Conservation (phyloP, 2,797 vertebrate genomes). For the Anableps anableps region DNA sequence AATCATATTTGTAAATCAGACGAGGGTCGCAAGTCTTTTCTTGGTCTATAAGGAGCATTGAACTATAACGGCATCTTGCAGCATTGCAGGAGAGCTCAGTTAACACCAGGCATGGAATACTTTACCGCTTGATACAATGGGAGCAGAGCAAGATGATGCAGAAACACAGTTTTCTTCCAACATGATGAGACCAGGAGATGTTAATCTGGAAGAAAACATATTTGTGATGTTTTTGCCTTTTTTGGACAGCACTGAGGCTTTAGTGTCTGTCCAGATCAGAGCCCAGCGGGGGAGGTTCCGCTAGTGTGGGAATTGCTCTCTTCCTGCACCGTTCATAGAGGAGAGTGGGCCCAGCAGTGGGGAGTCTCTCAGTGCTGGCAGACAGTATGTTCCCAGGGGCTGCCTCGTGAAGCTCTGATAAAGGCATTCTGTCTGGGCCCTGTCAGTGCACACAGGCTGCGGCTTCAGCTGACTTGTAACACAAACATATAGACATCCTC, state of each 20-base stretch:
- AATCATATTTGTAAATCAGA: background rate
- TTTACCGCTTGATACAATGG: conserved; percentile 17
- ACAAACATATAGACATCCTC: conserved; percentile 83
- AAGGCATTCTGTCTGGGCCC: conserved; percentile 79
- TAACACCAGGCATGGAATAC: conserved; percentile 56
- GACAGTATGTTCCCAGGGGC: conserved; percentile 78
- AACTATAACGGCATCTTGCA: conserved; percentile 7
- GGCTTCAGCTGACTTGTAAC: conserved; percentile 77
- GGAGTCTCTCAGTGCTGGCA: conserved; percentile 76
- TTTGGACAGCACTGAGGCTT: conserved; percentile 69
- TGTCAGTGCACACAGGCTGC: conserved; percentile 73
- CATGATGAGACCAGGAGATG: conserved; percentile 55
- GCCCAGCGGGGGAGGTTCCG: conserved; percentile 67
- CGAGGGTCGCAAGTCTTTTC: conserved; percentile 33
- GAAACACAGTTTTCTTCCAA: conserved; percentile 34
- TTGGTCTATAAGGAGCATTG: conserved; percentile 43
- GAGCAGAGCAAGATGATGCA: conserved; percentile 22
- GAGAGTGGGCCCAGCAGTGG: conserved; percentile 75
- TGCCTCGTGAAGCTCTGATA: conserved; percentile 73
- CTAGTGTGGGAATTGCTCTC: conserved; percentile 82
- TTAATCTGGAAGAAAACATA: conserved; percentile 68
- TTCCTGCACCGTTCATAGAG: conserved; percentile 72
- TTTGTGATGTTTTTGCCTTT: conserved; percentile 76
- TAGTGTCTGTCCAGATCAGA: conserved; percentile 62
- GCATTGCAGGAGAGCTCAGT: conserved; percentile 43